Evolutionary conservation across 2,888 invertebrate genomes (phyloP).

Genomic region (Eupithecia abbreviata): DNA sequence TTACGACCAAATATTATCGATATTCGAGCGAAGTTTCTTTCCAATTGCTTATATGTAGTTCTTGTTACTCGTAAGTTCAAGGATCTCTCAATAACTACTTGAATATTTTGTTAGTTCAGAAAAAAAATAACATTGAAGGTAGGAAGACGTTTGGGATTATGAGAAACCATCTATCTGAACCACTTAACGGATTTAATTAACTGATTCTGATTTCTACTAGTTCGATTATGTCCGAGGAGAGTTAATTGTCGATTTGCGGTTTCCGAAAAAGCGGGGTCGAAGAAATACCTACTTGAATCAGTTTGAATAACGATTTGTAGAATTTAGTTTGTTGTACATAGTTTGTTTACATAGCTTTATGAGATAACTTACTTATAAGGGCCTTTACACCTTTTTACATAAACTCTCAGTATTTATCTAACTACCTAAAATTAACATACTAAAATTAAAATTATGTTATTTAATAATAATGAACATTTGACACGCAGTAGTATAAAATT

Average conservation of each 20-base stretch:
- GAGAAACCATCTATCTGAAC: background rate
- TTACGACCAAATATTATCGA: background rate
- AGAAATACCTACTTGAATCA: background rate
- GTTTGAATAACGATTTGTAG: background rate
- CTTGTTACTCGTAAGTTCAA: background rate
- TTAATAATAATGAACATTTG: no score
- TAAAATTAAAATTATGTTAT: no score
- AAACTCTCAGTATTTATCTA: background rate
- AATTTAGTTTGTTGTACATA: background rate
- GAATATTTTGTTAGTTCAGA: background rate
- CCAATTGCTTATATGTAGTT: background rate
- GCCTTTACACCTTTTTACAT: background rate
- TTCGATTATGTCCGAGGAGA: background rate
- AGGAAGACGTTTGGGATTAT: background rate
- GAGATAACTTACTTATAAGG: background rate
- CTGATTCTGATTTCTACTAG: constrained; percentile 4
- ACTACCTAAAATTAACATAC: no score
- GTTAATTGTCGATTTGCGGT: background rate
- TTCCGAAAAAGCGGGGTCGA: background rate
- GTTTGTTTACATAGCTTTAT: no score
- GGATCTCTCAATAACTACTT: background rate
- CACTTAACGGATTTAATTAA: constrained; percentile 3
- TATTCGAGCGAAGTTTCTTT: background rate
- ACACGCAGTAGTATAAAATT: no score
- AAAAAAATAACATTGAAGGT: background rate